phyloP scores from a whole-genome alignment of 2,888 invertebrate species.

The Cerceris ruficornis region DNA sequence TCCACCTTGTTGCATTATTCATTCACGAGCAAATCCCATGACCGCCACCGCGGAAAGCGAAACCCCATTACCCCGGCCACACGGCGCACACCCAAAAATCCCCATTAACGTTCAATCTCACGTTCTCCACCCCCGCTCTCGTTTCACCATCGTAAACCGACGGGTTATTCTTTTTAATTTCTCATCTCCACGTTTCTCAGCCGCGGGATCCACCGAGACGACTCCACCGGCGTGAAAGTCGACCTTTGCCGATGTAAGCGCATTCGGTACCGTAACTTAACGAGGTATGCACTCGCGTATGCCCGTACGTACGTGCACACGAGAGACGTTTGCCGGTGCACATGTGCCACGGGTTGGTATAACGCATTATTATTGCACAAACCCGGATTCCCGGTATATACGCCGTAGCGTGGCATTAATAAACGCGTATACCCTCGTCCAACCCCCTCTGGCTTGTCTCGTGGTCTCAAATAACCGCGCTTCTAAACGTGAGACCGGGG shows the following conservation, averaged over 20 bases:
- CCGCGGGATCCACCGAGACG: conserved; percentile 7
- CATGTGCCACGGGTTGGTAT: conserved; percentile 28
- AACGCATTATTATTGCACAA: conserved; percentile 50
- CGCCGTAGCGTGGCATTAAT: conserved; percentile 48
- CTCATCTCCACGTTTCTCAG: conserved; percentile 6
- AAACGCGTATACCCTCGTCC: conserved; percentile 34
- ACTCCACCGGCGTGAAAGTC: conserved; percentile 41
- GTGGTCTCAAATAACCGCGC: conserved; percentile 48
- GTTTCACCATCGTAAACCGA: not conserved
- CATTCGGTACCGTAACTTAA: conserved; percentile 56
- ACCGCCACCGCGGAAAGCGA: no score
- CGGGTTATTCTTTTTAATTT: not conserved
- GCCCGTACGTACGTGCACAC: not conserved
- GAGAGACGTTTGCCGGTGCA: conserved; percentile 6
- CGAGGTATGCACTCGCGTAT: conserved; percentile 40
- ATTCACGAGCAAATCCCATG: no score
- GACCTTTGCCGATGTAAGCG: conserved; percentile 51
- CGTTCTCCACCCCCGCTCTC: conserved; percentile 13
- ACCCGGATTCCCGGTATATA: conserved; percentile 41
- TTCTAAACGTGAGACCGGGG: conserved; percentile 37
- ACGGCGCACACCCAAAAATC: no score
- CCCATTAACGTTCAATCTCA: not conserved
- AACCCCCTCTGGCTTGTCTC: conserved; percentile 35
- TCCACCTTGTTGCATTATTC: no score
- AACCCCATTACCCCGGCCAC: no score